Evolutionary conservation across 1,140 invertebrate species (phyloP).

Genomic region (Alviniconcha marisindica): DNA sequence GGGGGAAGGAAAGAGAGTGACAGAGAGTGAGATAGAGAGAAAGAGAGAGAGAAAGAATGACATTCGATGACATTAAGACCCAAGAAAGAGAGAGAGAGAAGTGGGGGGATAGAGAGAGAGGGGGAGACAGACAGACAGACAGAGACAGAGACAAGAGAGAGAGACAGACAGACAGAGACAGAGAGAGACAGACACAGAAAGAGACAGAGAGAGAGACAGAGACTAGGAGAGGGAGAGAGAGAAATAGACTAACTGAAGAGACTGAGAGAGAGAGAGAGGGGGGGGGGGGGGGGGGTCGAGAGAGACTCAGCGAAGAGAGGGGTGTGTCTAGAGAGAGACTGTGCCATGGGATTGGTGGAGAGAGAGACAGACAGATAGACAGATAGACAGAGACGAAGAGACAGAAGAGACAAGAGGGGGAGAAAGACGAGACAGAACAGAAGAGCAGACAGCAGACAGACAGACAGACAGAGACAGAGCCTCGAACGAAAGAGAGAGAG

Average conservation of each 20-base stretch:
- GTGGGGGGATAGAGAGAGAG: no score
- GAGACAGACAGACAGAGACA: not conserved
- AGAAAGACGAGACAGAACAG: no score
- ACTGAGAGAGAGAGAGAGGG: no score
- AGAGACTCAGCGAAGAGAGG: no score
- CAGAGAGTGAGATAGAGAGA: no score
- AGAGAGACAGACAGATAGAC: not conserved
- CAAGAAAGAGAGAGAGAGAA: no score
- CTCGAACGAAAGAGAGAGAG: no score
- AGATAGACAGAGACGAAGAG: not conserved
- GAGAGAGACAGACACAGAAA: not conserved
- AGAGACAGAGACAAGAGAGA: not conserved
- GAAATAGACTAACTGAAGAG: not conserved
- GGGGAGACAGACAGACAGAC: no score
- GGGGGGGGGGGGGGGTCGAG: not conserved
- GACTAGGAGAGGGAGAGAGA: not conserved
- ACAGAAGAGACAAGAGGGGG: no score
- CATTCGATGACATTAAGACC: no score
- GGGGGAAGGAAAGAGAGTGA: no score
- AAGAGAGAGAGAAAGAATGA: no score
- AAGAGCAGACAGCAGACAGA: not conserved
- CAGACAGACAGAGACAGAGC: conserved; percentile 31
- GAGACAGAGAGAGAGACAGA: not conserved
- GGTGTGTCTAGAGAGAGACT: not conserved
- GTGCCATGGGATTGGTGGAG: not conserved